Evolutionary conservation across 2,113 vertebrate species (phyloP), one percentile per base, ranked within the genome.

Genomic region (Arenaria interpres): DNA sequence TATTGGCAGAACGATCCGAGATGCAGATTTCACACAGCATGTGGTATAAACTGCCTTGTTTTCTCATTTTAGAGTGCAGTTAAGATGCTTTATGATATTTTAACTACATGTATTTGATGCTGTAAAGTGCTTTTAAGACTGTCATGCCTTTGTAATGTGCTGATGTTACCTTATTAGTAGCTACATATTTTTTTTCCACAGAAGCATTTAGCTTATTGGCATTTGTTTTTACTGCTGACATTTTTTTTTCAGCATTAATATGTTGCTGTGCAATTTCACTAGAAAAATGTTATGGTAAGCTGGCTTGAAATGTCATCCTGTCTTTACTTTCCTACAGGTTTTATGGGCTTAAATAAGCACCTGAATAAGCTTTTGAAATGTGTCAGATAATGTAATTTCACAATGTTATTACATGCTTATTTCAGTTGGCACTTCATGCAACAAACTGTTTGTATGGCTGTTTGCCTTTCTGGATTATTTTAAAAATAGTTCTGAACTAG

Each of bases 331-430:
- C 95, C 85, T 89, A 6, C 24, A 90, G 94, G 67, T 76, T 96
- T 95, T 80, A 39, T 67, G 88, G 81, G n/a, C 78, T 97, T 96
- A 95, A 97, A 82, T 74, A 96, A 96, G 95, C 98, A 98, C 97
- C 97, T 97, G 97, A 98, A 95, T 96, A 97, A 97, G 96, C 96
- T 97, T 96, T 90, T 92, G 87, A 96, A 88, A 94, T 20, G 67
- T 97, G 96, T 98, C 93, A 97, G 96, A 97, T 97, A 98, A 96
- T 97, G 93, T 88, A 60, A 86, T 96, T 97, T 97, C 94, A 79
- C 90, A 86, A 39, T 10, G 57, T 96, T 97, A 95, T 95, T 97
- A 77, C 5, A 51, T 87, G 66, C 85, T 88, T 96, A 64, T 98
- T 98, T 97, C 97, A 96, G 48, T 85, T 97, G 97, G 96, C 96